phyloP scores from a whole-genome alignment of 2,113 vertebrate species.

The Probosciger aterrimus region DNA sequence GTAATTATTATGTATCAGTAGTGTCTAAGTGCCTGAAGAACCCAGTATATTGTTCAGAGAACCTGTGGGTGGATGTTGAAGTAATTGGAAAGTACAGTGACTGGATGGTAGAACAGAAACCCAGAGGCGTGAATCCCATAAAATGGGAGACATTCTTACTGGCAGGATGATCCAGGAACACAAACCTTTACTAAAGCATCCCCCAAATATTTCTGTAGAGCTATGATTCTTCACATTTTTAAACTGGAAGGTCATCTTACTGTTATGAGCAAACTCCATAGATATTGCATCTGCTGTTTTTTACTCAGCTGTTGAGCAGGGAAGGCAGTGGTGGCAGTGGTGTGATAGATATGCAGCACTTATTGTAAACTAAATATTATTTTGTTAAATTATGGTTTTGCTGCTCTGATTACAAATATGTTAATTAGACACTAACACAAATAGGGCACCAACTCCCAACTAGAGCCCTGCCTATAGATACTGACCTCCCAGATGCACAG shows the following conservation, averaged over 20 bases:
- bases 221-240: not conserved
- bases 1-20: not conserved
- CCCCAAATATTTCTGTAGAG: not conserved
- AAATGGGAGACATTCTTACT: not conserved
- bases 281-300: not conserved
- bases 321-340: not conserved
- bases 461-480: not conserved
- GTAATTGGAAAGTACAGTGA: constrained; percentile 41
- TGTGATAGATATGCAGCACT: not conserved
- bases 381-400: not conserved
- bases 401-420: not conserved
- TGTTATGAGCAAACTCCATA: rapidly evolving
- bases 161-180: not conserved
- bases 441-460: not conserved
- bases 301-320: not conserved
- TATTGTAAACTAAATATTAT: not conserved
- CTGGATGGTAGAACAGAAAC: constrained; percentile 36
- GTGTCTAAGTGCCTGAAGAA: constrained; percentile 32
- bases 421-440: not conserved
- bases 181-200: not conserved
- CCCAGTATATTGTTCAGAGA: not conserved
- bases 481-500: not conserved
- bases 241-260: not conserved
- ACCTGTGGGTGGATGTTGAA: constrained; percentile 20
- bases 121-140: constrained; percentile 8